Evolutionary conservation across 2,888 invertebrate species (phyloP), one percentile per base, ranked within the genome.

Genomic region (Mythimna impura): DNA sequence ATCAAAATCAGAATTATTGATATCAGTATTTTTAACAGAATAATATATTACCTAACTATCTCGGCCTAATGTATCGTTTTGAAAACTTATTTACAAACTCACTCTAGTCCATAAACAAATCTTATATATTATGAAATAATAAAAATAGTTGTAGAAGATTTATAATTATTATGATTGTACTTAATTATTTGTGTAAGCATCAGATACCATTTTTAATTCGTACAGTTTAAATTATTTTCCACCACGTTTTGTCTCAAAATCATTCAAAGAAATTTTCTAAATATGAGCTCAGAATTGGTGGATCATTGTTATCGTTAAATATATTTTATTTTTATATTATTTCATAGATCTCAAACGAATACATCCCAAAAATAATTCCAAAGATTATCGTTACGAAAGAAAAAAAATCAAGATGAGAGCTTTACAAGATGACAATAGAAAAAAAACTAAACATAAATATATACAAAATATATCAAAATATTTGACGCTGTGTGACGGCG

Each of bases 371-470:
- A 90, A 87, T 89, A 84, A 91, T 91, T 91, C 92, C 92, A 92
- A 92, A 92, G 88, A 90, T 87, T 83, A 83, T 76, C 81, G 76
- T 83, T 85, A 86, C 73, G 73, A 86, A 64, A 58, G 77, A 76
- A 58, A 76, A n/a, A 80, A 81, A 86, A 86, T 64, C 80, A 84
- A 83, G 64, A 66, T 47, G 70, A 30, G 93, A 94, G 94, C 94
- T 94, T 94, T 94, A 94, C 91, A 88, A 69, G 82, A 90, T 92
- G 94, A 94, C 94, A 94, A 94, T 94, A 94, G 94, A 87, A 89
- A 90, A 94, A 93, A 87, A 89, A 90, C 83, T 82, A 82, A 81
- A 82, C 67, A 74, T 78, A 82, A 72, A 80, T 86, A 82, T 86
- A 80, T 79, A 75, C 78, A 86, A 83, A 76, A 87, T 55, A 89